A percentile compares a stretch with the other conserved stretches of the same genome.
phyloP scores from a whole-genome alignment of 53 echinoderm and acorn worm species.

The Luidia sarsii region DNA sequence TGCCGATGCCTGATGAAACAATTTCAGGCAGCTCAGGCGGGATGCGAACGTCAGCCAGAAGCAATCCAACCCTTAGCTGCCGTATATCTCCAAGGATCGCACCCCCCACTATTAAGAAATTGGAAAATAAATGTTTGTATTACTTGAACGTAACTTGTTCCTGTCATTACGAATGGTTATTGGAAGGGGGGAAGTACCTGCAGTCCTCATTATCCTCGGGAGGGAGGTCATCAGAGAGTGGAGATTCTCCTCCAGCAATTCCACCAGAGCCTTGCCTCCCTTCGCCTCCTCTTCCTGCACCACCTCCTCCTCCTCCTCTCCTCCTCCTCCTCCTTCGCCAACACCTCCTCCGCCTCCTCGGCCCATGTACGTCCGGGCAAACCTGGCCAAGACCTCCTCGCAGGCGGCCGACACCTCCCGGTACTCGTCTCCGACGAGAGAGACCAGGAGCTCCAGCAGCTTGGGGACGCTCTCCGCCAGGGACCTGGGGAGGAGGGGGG shows the following conservation, averaged over 20 bases:
- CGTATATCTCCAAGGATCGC: no score
- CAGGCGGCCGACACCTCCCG: constrained; percentile 64
- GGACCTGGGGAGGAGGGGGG: constrained; percentile 59
- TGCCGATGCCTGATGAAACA: no score
- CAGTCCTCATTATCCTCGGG: constrained; percentile 82
- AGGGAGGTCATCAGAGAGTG: constrained; percentile 77
- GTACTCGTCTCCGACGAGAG: constrained; percentile 75
- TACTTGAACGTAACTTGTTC: not conserved
- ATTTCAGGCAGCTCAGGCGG: no score
- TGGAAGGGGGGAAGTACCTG: constrained; percentile 58
- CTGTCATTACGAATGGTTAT: not conserved
- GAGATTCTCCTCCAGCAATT: constrained; percentile 89
- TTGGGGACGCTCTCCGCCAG: constrained; percentile 66
- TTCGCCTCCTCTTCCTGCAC: no score
- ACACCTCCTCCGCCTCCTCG: constrained; percentile 1
- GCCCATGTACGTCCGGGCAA: constrained; percentile 58
- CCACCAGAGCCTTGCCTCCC: constrained; percentile 68
- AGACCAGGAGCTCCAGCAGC: constrained; percentile 81
- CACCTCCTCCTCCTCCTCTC: constrained; percentile 1
- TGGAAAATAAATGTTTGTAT: no score
- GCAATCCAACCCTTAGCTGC: no score
- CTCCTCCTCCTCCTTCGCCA: constrained; percentile 53
- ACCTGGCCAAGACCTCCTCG: constrained; percentile 48
- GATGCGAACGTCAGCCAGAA: no score
- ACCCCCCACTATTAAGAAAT: no score